Percentiles rank a stretch among this genome's conserved stretches.
Evolutionary conservation across 2,113 vertebrate species (phyloP).

Genomic region (Nannospalax galili): DNA sequence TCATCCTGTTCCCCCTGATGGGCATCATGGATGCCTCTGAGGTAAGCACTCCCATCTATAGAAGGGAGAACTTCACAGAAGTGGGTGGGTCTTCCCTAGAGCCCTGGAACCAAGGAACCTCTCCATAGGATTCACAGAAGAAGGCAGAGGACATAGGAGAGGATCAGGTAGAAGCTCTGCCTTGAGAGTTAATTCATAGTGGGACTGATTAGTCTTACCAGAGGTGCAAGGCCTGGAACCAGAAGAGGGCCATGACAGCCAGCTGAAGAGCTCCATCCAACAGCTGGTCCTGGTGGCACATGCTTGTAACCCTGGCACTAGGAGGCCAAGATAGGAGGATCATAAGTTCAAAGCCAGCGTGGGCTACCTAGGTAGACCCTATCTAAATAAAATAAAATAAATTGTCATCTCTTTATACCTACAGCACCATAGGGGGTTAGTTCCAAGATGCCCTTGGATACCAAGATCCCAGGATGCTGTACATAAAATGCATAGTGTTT

Average conservation of each 20-base stretch:
- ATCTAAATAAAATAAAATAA: not conserved
- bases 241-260: not conserved
- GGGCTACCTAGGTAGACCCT: not conserved
- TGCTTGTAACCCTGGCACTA: not conserved
- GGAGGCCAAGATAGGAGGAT: not conserved
- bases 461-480: not conserved
- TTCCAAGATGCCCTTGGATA: not conserved
- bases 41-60: constrained; percentile 82
- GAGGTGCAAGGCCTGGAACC: not conserved
- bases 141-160: not conserved
- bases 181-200: not conserved
- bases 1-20: constrained; percentile 94
- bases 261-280: not conserved
- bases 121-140: not conserved
- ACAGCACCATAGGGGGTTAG: not conserved
- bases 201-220: not conserved
- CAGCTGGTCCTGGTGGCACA: not conserved
- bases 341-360: not conserved
- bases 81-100: not conserved
- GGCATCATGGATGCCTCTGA: constrained; percentile 91
- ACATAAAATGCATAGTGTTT: not conserved
- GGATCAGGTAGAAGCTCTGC: not conserved
- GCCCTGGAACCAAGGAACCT: not conserved
- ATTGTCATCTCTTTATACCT: not conserved
- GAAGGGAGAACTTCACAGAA: fast-evolving